These are phyloP conservation scores for Triops cancriformis DNA, from an alignment of 1,140 invertebrate species.

Conservation along the genomic window DNA sequence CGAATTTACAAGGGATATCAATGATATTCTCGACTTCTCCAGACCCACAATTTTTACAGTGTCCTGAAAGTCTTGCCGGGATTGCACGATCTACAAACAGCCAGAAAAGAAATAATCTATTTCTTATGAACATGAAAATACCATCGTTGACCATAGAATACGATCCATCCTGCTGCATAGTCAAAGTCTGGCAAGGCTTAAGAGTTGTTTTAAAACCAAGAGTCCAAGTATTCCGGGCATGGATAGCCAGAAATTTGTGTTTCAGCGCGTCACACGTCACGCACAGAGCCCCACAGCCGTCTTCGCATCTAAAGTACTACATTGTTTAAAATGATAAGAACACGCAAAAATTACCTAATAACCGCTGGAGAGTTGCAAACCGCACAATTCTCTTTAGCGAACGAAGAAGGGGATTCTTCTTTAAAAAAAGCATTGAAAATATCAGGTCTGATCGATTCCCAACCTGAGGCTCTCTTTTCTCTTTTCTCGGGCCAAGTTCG, in stretches of 20 bases:
- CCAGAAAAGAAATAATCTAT: neutral
- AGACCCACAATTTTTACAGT: neutral
- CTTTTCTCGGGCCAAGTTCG: neutral
- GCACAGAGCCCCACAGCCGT: neutral
- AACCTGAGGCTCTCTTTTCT: neutral
- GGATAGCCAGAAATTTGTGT: neutral
- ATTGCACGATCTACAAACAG: neutral
- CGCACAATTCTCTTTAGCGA: neutral
- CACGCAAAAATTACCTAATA: neutral
- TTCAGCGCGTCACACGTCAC: neutral
- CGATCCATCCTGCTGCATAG: neutral
- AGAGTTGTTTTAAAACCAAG: too few relatives aligned
- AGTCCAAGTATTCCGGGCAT: neutral
- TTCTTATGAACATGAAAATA: neutral
- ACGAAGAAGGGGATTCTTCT: too few relatives aligned
- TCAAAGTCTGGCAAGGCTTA: neutral
- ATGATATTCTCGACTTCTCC: neutral
- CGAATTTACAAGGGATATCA: neutral
- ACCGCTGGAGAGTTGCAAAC: neutral
- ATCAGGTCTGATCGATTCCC: too few relatives aligned
- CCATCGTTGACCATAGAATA: neutral
- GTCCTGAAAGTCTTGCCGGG: neutral
- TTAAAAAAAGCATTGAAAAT: too few relatives aligned
- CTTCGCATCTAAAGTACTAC: neutral
- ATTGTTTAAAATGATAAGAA: neutral